These are phyloP conservation scores for Myathropa florea DNA, from an alignment of 2,888 invertebrate genomes.

Conservation along the genomic window DNA sequence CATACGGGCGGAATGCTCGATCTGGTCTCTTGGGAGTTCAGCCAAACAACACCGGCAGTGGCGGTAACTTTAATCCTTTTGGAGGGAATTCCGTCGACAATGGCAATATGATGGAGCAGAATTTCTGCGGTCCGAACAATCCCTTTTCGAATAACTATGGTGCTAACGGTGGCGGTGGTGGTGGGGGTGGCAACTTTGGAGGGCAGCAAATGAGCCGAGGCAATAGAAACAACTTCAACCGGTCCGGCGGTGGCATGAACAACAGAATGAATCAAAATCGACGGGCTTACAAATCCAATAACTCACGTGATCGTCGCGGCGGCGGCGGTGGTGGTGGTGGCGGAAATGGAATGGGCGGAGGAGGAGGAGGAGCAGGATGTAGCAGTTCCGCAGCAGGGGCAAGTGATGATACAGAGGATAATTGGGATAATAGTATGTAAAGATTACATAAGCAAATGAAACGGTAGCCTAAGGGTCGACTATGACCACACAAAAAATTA, in stretches of 20 bases:
- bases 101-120: slow-evolving; percentile 71
- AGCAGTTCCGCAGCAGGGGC: slow-evolving; percentile 62
- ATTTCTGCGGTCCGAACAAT: slow-evolving; percentile 74
- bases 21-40: slow-evolving; percentile 83
- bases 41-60: not conserved
- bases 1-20: slow-evolving; percentile 78
- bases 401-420: slow-evolving; percentile 23
- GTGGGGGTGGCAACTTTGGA: slow-evolving; percentile 45
- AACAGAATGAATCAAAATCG: slow-evolving; percentile 48
- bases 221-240: slow-evolving; percentile 72
- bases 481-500: not conserved
- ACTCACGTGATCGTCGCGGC: slow-evolving; percentile 81
- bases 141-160: slow-evolving; percentile 51
- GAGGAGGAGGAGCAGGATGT: slow-evolving; percentile 44
- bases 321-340: slow-evolving; percentile 76
- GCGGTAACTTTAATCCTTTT: slow-evolving; percentile 72
- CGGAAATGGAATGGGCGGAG: slow-evolving; percentile 30
- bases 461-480: not conserved
- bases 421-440: slow-evolving; percentile 11
- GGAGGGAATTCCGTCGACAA: slow-evolving; percentile 81
- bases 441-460: not conserved
- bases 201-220: slow-evolving; percentile 77
- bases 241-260: slow-evolving; percentile 12
- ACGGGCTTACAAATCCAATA: slow-evolving; percentile 80
- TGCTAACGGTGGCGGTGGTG: slow-evolving; percentile 28